Conservation (phyloP, 2,888 invertebrate species). For the Metopia argyrocephala region DNA sequence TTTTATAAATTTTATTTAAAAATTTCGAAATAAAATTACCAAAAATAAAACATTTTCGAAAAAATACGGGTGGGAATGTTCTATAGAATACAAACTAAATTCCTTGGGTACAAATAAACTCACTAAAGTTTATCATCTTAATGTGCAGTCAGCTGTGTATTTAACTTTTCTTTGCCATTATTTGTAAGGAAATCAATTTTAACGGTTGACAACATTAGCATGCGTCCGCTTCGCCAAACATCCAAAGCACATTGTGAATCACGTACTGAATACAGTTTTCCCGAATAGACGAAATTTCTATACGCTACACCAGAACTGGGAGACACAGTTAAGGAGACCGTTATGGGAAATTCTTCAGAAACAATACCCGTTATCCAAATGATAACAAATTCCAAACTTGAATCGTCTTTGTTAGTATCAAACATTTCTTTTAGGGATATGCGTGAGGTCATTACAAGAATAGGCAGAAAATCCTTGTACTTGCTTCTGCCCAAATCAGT, state of each 20-base stretch:
- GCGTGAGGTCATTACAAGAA: conserved; percentile 73
- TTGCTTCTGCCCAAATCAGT: conserved; percentile 68
- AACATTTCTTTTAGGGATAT: conserved; percentile 67
- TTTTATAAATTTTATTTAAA: no score
- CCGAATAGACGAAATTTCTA: conserved; percentile 71
- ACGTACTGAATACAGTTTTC: conserved; percentile 71
- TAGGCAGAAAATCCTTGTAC: conserved; percentile 71
- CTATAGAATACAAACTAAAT: no score
- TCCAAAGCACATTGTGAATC: conserved; percentile 64
- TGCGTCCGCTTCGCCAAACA: conserved; percentile 69
- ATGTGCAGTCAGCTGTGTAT: conserved; percentile 68
- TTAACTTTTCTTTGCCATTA: conserved; percentile 70
- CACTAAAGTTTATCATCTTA: no score
- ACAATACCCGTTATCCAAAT: conserved; percentile 74
- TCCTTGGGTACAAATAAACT: no score
- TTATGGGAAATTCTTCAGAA: conserved; percentile 67
- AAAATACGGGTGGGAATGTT: no score
- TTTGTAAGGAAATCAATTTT: conserved; percentile 69
- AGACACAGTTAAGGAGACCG: conserved; percentile 71
- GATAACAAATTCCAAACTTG: conserved; percentile 66
- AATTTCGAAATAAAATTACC: no score
- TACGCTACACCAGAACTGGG: conserved; percentile 63
- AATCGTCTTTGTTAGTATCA: background rate
- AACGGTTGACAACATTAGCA: conserved; percentile 68
- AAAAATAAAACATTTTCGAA: no score